These are phyloP conservation scores for Beris chalybata DNA, from an alignment of 2,888 invertebrate species.

Conservation along the genomic window DNA sequence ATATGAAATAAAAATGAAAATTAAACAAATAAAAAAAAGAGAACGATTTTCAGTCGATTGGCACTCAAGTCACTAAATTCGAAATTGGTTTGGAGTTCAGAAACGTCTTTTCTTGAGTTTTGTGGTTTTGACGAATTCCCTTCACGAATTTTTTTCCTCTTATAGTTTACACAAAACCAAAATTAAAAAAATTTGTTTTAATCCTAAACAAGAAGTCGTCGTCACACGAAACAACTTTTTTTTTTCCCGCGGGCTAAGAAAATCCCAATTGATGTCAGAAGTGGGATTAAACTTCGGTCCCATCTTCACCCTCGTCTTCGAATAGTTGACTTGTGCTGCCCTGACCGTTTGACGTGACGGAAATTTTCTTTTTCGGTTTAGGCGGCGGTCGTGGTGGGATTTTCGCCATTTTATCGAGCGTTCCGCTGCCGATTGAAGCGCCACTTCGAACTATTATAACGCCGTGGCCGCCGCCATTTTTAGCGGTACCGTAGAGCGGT, in stretches of 20 bases:
- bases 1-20: no score
- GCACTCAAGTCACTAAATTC: conserved; percentile 54
- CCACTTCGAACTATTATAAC: conserved; percentile 50
- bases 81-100: conserved; percentile 37
- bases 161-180: background rate
- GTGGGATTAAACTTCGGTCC: conserved; percentile 75
- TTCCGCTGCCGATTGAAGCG: background rate
- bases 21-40: no score
- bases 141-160: background rate
- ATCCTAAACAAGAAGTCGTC: background rate
- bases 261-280: background rate
- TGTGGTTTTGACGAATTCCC: background rate
- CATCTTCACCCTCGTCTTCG: conserved; percentile 86
- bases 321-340: conserved; percentile 72
- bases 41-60: conserved; percentile 51
- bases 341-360: conserved; percentile 57
- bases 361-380: conserved; percentile 77
- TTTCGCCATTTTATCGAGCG: conserved; percentile 59
- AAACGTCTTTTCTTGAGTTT: conserved; percentile 34
- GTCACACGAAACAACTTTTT: background rate
- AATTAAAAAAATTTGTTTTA: background rate
- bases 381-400: conserved; percentile 83
- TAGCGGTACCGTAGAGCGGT: conserved; percentile 50
- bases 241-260: background rate
- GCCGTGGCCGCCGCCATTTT: conserved; percentile 44